phyloP scores from a whole-genome alignment of 2,888 invertebrate genomes.

The Macaria notata region DNA sequence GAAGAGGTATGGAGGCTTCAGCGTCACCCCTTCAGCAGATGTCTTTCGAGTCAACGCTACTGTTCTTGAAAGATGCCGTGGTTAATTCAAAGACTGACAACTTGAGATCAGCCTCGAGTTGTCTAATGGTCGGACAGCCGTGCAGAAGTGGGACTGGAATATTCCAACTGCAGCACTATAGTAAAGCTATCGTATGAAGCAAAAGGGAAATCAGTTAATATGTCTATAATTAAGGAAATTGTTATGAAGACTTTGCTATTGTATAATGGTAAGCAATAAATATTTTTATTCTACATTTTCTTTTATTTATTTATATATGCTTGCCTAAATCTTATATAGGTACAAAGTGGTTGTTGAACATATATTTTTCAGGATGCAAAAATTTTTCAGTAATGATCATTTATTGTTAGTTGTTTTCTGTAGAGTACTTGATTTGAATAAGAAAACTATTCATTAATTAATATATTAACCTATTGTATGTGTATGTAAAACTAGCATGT shows the following conservation, averaged over 20 bases:
- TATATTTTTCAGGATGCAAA: no score
- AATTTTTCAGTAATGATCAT: no score
- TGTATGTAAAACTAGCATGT: no score
- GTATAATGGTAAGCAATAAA: slow-evolving; percentile 10
- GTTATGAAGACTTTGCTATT: no score
- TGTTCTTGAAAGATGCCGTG: slow-evolving; percentile 91
- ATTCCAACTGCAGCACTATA: slow-evolving; percentile 77
- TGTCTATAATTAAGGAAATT: background rate
- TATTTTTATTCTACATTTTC: slow-evolving; percentile 7
- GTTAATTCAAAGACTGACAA: slow-evolving; percentile 87
- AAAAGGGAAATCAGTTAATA: background rate
- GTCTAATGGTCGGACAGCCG: slow-evolving; percentile 93
- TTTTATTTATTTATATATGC: no score
- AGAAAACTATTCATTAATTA: no score
- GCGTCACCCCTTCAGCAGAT: slow-evolving; percentile 98
- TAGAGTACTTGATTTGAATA: no score
- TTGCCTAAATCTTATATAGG: no score
- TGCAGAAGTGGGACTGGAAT: slow-evolving; percentile 92
- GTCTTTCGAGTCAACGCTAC: slow-evolving; percentile 97
- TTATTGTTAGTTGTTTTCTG: no score
- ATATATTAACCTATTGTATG: no score
- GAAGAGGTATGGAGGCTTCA: slow-evolving; percentile 94
- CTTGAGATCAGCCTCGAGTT: slow-evolving; percentile 92
- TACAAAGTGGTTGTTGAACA: no score
- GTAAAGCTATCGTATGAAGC: slow-evolving; percentile 38